phyloP scores from a whole-genome alignment of 2,113 vertebrate genomes.

The Lota lota region DNA sequence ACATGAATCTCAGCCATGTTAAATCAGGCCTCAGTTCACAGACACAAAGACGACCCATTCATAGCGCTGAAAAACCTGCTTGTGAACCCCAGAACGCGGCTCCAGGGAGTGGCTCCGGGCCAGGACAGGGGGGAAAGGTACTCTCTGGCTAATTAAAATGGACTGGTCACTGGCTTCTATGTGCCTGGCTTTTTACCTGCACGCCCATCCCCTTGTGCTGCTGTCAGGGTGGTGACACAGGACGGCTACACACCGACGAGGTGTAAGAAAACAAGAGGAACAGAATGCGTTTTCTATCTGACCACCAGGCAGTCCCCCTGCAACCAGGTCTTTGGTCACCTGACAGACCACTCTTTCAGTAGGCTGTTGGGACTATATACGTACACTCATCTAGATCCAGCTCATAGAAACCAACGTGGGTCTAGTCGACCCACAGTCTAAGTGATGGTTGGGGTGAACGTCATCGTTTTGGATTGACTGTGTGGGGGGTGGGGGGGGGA shows the following conservation, averaged over 20 bases:
- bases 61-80: constrained; percentile 65
- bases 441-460: neutral
- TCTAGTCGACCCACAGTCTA: no score
- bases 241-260: constrained; percentile 29
- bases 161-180: constrained; percentile 53
- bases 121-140: constrained; percentile 51
- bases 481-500: constrained; percentile 41
- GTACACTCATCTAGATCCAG: neutral
- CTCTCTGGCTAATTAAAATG: constrained; percentile 67
- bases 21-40: constrained; percentile 72
- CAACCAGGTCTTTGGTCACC: neutral
- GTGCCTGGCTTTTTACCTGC: constrained; percentile 57
- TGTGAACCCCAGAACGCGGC: constrained; percentile 72
- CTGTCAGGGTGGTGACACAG: no score
- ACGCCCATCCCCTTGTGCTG: constrained; percentile 45
- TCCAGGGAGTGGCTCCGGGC: constrained; percentile 63
- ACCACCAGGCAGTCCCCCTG: constrained; percentile 12
- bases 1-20: constrained; percentile 68
- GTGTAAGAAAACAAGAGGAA: neutral
- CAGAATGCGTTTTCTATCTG: neutral
- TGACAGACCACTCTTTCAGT: constrained; percentile 9
- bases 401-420: neutral
- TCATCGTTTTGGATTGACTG: constrained; percentile 34
- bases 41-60: constrained; percentile 78
- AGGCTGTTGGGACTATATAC: neutral